Evolutionary conservation across 2,113 vertebrate genomes (phyloP).

Genomic region (Lonchura striata): DNA sequence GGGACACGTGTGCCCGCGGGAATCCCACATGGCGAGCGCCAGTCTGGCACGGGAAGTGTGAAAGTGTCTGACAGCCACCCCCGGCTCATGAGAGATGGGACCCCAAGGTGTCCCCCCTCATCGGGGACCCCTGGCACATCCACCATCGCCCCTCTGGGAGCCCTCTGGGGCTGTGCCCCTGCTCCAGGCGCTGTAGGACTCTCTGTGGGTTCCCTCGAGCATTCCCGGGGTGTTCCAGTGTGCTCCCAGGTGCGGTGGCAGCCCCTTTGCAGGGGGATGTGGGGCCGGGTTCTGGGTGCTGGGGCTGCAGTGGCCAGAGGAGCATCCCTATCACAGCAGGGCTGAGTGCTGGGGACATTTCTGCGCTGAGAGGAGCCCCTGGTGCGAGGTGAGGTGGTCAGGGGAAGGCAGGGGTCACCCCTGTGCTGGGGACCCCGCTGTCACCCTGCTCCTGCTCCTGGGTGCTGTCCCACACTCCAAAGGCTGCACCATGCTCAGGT

Average conservation of each 20-base stretch:
- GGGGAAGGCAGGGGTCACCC: not conserved
- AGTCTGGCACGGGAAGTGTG: not conserved
- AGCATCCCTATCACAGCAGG: accelerated
- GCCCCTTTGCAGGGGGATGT: accelerated
- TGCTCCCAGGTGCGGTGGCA: not conserved
- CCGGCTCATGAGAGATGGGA: accelerated
- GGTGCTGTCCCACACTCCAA: not conserved
- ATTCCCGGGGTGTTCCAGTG: not conserved
- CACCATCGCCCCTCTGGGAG: accelerated
- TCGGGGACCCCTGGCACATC: accelerated
- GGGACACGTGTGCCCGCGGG: accelerated
- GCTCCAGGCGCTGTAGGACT: not conserved
- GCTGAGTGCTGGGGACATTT: not conserved
- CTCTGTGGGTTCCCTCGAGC: not conserved
- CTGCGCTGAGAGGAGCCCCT: not conserved
- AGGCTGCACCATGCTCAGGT: no score
- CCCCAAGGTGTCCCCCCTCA: not conserved
- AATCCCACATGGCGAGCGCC: not conserved
- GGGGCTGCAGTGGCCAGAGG: not conserved
- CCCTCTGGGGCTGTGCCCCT: not conserved
- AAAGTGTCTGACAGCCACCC: not conserved
- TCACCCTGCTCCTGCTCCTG: not conserved
- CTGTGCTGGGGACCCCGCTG: accelerated
- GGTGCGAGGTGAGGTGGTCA: not conserved
- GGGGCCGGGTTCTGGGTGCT: not conserved